These are phyloP conservation scores for Agrotis puta DNA, from an alignment of 2,888 invertebrate species.

Conservation along the genomic window DNA sequence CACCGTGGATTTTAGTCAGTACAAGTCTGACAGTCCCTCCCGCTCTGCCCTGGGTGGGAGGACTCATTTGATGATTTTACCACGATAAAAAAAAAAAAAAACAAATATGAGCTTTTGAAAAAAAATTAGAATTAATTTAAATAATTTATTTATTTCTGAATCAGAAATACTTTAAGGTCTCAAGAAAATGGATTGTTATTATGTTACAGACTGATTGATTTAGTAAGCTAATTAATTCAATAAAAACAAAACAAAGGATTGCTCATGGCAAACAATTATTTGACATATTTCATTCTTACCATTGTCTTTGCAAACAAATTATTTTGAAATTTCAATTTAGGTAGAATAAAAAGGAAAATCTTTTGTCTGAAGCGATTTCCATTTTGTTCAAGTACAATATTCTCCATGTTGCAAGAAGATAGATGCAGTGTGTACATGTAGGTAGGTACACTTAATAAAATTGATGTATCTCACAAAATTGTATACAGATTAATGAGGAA, in stretches of 20 bases:
- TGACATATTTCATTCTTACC: constrained; percentile 14
- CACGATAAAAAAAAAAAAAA: no score
- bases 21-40: no score
- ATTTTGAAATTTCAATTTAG: constrained; percentile 9
- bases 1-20: no score
- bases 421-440: constrained; percentile 34
- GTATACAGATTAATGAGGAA: constrained; percentile 58
- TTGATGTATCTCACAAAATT: constrained; percentile 12
- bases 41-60: no score
- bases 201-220: background rate
- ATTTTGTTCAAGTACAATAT: constrained; percentile 39
- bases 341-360: constrained; percentile 13
- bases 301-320: constrained; percentile 19
- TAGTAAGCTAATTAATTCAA: constrained; percentile 12
- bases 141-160: background rate
- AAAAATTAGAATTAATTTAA: background rate
- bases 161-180: background rate
- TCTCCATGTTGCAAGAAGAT: constrained; percentile 53
- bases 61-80: no score
- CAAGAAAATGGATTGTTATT: background rate
- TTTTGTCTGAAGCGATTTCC: constrained; percentile 49
- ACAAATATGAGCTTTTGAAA: background rate
- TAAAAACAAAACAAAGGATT: constrained; percentile 46
- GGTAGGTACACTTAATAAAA: constrained; percentile 13
- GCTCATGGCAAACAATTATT: constrained; percentile 7